These are phyloP conservation scores for Mycteria americana DNA, from an alignment of 2,797 vertebrate genomes.

Conservation along the genomic window DNA sequence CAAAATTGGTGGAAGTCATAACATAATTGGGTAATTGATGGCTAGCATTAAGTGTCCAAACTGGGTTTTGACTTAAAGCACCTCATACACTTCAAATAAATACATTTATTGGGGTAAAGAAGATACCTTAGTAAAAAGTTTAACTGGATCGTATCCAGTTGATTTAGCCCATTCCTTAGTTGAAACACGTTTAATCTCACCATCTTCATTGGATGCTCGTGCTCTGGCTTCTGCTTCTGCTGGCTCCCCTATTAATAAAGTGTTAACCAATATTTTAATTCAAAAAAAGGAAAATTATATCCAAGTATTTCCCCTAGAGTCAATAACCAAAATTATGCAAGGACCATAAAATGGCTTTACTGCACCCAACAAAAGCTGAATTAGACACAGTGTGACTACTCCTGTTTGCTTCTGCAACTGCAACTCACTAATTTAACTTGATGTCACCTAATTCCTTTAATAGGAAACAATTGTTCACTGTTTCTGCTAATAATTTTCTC, in stretches of 20 bases:
- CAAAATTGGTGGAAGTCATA: background rate
- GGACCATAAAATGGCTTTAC: background rate
- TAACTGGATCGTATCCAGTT: slow-evolving; percentile 90
- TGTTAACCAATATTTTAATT: background rate
- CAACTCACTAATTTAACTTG: background rate
- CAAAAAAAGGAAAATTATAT: background rate
- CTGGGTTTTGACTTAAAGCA: background rate
- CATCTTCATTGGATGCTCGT: slow-evolving; percentile 89
- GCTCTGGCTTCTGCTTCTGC: slow-evolving; percentile 88
- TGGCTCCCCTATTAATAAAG: slow-evolving; percentile 85
- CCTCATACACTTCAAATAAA: background rate
- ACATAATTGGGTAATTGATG: background rate
- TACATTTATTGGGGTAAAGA: background rate
- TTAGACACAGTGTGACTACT: background rate
- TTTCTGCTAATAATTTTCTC: background rate
- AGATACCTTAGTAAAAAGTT: slow-evolving; percentile 95
- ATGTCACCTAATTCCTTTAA: background rate
- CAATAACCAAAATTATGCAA: background rate
- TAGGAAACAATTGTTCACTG: too few species aligned
- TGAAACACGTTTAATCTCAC: slow-evolving; percentile 93
- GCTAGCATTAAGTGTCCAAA: background rate
- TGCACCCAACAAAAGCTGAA: background rate
- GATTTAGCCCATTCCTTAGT: slow-evolving; percentile 97
- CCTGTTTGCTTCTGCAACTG: background rate
- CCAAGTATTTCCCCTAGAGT: background rate